Evolutionary conservation across 2,888 invertebrate genomes (phyloP), one percentile per base, ranked within the genome.

Genomic region (Periphyllus acericola): DNA sequence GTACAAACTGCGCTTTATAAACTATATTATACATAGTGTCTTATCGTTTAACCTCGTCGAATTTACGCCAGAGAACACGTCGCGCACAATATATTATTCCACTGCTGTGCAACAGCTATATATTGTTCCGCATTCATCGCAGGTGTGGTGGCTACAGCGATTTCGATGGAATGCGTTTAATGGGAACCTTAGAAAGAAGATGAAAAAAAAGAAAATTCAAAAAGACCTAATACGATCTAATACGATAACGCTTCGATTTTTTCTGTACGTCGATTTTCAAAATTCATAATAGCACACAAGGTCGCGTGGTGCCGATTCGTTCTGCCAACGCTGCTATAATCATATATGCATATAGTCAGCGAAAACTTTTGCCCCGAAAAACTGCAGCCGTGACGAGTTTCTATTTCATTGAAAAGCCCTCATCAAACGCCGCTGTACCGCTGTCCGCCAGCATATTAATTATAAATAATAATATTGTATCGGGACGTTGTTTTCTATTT

Each of bases 1-100:
- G 3, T 68, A 29, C 68, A 9, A 68, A 11, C 68, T 68, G 68
- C 68, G 29, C 46, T 14, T n/a, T n/a, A 46, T 36, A 36, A 6
- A 36, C 14, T 11, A 5, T 46, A 46, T 46, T 9, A 36, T 36
- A 46, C n/a, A 9, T 8, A 8, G 3, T 46, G 36, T 36, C 36
- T 74, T 25, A 25, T 74, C 74, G 74, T 74, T 36, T 74, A 74
- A 74, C 74, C 34, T 71, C 71, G 71, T 36, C 74, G 36, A 74
- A 36, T 74, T 74, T 74, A 34, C 36, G 34, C 74, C 36, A 25
- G 36, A 74, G 74, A 74, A 72, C 72, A 6, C 8, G 2, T 5
- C n/a, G 68, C 29, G 29, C 21, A 29, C 21, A 11, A 9, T 11
- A 66, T 25, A 66, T 25, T n/a, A 32, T 68, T 29, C 71, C 71